These are phyloP conservation scores for Rhagophthalmus giganteus DNA, from an alignment of 2,888 invertebrate genomes.

Conservation along the genomic window DNA sequence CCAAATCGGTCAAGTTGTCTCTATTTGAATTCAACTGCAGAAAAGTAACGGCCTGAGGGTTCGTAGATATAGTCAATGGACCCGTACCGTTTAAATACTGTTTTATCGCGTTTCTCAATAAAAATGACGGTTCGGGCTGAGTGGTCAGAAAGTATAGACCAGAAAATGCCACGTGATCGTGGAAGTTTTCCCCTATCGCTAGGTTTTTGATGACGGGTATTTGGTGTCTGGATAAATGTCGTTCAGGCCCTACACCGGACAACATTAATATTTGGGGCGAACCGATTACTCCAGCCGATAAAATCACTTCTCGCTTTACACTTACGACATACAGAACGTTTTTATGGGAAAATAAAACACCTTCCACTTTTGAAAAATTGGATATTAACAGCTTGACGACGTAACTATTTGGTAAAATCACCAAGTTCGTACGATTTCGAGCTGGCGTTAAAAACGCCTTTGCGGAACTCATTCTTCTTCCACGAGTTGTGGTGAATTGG, in stretches of 20 bases:
- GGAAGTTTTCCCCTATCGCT: conserved; percentile 68
- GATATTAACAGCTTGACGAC: conserved; percentile 65
- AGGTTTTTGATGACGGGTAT: conserved; percentile 62
- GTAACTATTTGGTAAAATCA: conserved; percentile 63
- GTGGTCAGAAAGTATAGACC: conserved; percentile 61
- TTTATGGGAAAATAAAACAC: conserved; percentile 63
- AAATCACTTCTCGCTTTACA: conserved; percentile 71
- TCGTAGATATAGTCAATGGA: conserved; percentile 24
- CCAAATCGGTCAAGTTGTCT: not conserved
- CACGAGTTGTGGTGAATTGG: conserved; percentile 50
- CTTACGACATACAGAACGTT: conserved; percentile 59
- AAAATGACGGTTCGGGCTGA: conserved; percentile 51
- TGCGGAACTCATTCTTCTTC: conserved; percentile 68
- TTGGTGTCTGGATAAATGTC: conserved; percentile 61
- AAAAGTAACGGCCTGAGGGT: conserved; percentile 1
- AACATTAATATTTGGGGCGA: conserved; percentile 79
- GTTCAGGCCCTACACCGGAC: conserved; percentile 72
- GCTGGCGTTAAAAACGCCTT: conserved; percentile 66
- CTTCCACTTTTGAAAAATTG: conserved; percentile 63
- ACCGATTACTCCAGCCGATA: conserved; percentile 76
- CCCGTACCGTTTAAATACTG: conserved; percentile 34
- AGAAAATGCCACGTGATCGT: conserved; percentile 63
- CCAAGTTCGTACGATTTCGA: conserved; percentile 63
- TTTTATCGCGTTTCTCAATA: conserved; percentile 58
- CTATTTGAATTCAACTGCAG: not conserved